Percentiles rank a stretch among this genome's conserved stretches.
Evolutionary conservation across 1,140 invertebrate species (phyloP).

Genomic region (Sitophilus oryzae): DNA sequence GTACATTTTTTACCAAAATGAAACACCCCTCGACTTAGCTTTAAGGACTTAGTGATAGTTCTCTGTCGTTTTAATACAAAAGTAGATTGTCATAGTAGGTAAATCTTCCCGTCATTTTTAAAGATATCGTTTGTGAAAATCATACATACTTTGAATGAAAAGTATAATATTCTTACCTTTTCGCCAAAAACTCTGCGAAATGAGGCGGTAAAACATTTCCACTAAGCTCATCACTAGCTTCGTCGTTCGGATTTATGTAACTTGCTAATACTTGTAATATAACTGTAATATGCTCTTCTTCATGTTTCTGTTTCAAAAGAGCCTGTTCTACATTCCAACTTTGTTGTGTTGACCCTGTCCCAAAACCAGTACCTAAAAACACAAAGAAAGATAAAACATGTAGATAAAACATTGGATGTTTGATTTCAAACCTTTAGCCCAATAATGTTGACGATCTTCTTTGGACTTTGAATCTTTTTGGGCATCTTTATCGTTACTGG

Average conservation of each 20-base stretch:
- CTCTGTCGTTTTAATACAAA: too few relatives aligned
- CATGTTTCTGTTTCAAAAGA: slow-evolving; percentile 76
- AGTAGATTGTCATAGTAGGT: too few relatives aligned
- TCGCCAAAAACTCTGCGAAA: slow-evolving; percentile 69
- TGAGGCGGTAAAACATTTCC: slow-evolving; percentile 53
- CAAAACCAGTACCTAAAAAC: slow-evolving; percentile 75
- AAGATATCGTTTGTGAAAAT: too few relatives aligned
- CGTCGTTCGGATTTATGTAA: slow-evolving; percentile 68
- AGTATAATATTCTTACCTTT: slow-evolving; percentile 34
- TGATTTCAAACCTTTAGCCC: slow-evolving; percentile 69
- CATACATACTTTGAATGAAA: too few relatives aligned
- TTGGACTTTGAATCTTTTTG: slow-evolving; percentile 46
- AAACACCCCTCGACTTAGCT: too few relatives aligned
- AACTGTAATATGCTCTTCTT: slow-evolving; percentile 89
- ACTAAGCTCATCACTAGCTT: slow-evolving; percentile 46
- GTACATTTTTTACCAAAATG: too few relatives aligned
- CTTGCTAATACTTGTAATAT: slow-evolving; percentile 72
- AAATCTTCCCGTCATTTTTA: too few relatives aligned
- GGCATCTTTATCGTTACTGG: slow-evolving; percentile 28
- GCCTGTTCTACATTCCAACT: slow-evolving; percentile 95
- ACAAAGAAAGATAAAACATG: neutral
- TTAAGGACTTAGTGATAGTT: too few relatives aligned
- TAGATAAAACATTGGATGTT: neutral
- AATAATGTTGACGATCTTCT: slow-evolving; percentile 83
- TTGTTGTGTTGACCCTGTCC: slow-evolving; percentile 89